Conservation (phyloP, 2,797 vertebrate genomes). For the Cryptoblepharus egeriae region DNA sequence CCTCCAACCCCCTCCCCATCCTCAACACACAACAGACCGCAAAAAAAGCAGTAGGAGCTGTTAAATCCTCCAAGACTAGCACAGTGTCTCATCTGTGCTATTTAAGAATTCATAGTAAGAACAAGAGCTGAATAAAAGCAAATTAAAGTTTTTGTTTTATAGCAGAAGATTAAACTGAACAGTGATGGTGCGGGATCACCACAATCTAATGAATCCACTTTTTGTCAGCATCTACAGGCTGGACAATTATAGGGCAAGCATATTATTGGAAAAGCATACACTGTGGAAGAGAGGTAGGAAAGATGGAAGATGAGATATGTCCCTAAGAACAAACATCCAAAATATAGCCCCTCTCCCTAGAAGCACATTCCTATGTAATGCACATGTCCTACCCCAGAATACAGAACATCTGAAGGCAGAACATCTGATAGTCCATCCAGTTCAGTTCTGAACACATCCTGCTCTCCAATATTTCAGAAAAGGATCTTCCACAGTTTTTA, state of each 20-base stretch:
- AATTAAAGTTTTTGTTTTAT: not conserved
- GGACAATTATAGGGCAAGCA: no score
- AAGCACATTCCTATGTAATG: not conserved
- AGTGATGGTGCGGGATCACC: not conserved
- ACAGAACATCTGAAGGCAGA: no score
- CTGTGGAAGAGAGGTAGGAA: not conserved
- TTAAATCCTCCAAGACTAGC: not conserved
- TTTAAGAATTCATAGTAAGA: not conserved
- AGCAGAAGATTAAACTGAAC: no score
- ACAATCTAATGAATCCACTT: not conserved
- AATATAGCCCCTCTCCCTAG: not conserved
- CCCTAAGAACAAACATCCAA: not conserved
- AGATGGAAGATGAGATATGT: not conserved
- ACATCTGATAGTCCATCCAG: no score
- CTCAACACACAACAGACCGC: not conserved
- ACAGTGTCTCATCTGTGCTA: not conserved
- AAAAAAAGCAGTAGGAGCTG: not conserved
- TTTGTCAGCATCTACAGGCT: no score
- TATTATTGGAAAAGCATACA: not conserved
- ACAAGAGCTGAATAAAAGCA: not conserved
- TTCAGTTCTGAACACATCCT: no score
- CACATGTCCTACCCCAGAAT: not conserved
- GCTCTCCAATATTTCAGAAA: no score
- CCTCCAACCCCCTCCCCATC: not conserved
- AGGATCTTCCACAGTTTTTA: no score